Conservation (phyloP, 2,797 vertebrate genomes). For the Miichthys miiuy region DNA sequence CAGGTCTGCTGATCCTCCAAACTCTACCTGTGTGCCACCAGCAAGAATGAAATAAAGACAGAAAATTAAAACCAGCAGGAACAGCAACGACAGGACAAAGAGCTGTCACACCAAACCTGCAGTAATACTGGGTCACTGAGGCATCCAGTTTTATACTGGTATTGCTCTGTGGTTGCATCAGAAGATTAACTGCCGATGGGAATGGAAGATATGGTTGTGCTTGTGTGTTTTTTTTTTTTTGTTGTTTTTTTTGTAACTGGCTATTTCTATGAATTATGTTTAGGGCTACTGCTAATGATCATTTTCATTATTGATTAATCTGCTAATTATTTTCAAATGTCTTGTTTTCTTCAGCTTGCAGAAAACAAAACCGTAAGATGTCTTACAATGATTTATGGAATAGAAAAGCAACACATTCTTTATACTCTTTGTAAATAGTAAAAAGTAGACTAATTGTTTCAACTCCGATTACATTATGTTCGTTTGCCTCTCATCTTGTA, state of each 20-base stretch:
- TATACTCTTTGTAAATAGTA: neutral
- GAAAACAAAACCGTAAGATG: neutral
- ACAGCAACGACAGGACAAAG: neutral
- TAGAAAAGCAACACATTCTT: neutral
- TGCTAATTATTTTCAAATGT: neutral
- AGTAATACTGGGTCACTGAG: conserved; percentile 24
- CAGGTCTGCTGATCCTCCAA: neutral
- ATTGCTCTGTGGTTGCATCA: conserved; percentile 72
- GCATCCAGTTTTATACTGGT: conserved; percentile 13
- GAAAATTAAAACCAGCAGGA: neutral
- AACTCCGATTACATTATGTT: neutral
- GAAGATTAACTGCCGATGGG: conserved; percentile 42
- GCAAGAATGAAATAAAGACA: neutral
- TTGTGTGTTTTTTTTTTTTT: conserved; percentile 2
- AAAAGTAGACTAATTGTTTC: neutral
- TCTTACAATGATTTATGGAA: neutral
- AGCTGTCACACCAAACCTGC: neutral
- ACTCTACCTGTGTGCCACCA: neutral
- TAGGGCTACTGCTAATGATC: neutral
- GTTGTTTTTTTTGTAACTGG: neutral
- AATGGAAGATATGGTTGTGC: conserved; percentile 19
- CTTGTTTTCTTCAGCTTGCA: neutral
- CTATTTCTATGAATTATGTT: neutral
- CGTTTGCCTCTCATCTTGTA: neutral
- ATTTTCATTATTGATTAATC: neutral